Percentiles rank a stretch among this genome's conserved stretches.
phyloP scores from a whole-genome alignment of 1,140 invertebrate species.

The Rhyacophila brunnea region DNA sequence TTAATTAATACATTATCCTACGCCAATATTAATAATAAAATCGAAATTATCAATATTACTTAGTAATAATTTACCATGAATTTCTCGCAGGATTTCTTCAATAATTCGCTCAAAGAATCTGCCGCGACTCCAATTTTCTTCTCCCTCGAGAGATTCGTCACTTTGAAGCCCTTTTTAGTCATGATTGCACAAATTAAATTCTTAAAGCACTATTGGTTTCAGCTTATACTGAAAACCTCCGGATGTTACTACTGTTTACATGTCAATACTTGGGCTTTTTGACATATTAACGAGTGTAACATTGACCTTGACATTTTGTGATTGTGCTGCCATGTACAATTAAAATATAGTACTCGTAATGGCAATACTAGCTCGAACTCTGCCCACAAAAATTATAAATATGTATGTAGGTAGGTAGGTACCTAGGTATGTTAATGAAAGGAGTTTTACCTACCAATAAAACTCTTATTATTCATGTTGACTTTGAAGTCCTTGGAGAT shows the following conservation, averaged over 20 bases:
- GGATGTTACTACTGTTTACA: slow-evolving; percentile 3
- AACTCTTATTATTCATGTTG: too few species aligned
- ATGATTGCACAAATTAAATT: slow-evolving; percentile 35
- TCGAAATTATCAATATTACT: too few species aligned
- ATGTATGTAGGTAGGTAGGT: too few species aligned
- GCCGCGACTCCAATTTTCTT: slow-evolving; percentile 69
- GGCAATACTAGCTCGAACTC: too few species aligned
- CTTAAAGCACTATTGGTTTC: too few species aligned
- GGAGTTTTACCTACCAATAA: too few species aligned
- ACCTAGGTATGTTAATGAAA: too few species aligned
- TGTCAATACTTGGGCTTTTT: background rate
- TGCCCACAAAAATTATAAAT: too few species aligned
- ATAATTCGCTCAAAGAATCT: slow-evolving; percentile 60
- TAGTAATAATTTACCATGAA: slow-evolving; percentile 70
- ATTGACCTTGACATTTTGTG: slow-evolving; percentile 24
- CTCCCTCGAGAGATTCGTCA: slow-evolving; percentile 62
- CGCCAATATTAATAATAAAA: too few species aligned
- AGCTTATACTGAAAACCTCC: too few species aligned
- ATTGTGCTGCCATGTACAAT: background rate
- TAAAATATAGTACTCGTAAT: too few species aligned
- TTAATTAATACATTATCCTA: background rate
- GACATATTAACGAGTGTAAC: slow-evolving; percentile 11
- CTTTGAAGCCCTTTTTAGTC: slow-evolving; percentile 69
- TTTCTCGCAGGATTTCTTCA: slow-evolving; percentile 64
- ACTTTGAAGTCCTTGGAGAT: too few species aligned